Conservation (phyloP, 1,140 invertebrate species). For the Ostrea denselamellosa region DNA sequence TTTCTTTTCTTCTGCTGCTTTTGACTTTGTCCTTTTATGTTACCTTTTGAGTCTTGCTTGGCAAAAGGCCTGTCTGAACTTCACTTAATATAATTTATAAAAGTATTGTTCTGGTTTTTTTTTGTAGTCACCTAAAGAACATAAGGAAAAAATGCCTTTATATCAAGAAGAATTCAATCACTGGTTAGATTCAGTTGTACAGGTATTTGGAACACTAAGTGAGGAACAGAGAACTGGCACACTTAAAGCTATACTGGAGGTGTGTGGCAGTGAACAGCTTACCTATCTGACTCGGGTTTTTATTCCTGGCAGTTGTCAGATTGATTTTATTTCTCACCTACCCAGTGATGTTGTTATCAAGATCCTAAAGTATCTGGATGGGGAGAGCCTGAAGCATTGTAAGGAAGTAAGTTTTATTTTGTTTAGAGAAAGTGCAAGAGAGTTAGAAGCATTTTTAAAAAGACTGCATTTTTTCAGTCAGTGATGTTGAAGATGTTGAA, state of each 20-base stretch:
- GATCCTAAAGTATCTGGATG: conserved; percentile 38
- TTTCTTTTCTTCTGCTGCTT: too few species aligned
- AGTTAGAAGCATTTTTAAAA: not conserved
- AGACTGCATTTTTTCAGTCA: too few species aligned
- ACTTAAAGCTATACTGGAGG: conserved; percentile 1
- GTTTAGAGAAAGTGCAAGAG: not conserved
- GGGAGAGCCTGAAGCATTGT: not conserved
- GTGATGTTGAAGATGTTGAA: too few species aligned
- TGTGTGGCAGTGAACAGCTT: not conserved
- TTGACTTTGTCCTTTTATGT: too few species aligned
- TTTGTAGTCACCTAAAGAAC: not conserved
- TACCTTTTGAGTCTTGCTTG: too few species aligned
- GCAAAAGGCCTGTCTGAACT: too few species aligned
- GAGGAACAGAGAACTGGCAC: conserved; percentile 4
- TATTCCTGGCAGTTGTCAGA: conserved; percentile 22
- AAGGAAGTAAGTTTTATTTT: not conserved
- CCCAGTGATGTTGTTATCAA: conserved; percentile 22
- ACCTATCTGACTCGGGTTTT: conserved; percentile 3
- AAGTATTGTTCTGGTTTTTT: not conserved
- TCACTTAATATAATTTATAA: too few species aligned
- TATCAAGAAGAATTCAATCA: not conserved
- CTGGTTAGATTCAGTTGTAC: not conserved
- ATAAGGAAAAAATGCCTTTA: not conserved
- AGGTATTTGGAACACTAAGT: not conserved
- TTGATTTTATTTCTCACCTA: conserved; percentile 30